These are phyloP conservation scores for Ricordea florida DNA, from an alignment of 92 coral and sea anemone genomes.

Conservation along the genomic window DNA sequence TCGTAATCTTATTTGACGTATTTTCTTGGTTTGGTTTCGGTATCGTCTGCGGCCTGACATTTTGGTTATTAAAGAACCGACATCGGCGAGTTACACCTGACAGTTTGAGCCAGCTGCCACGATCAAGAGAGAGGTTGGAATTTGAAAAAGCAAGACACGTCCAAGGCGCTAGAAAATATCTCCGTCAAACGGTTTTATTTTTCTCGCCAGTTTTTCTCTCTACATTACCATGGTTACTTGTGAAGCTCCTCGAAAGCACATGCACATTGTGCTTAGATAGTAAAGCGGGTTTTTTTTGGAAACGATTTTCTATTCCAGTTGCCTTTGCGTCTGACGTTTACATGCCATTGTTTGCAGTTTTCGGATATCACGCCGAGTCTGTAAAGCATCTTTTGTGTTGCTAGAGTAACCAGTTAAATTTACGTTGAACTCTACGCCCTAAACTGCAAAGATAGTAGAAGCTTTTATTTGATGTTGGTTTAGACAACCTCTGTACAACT, in stretches of 20 bases:
- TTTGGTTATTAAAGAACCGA: conserved; percentile 7
- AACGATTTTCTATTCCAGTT: background rate
- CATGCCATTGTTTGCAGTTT: background rate
- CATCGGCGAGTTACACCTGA: background rate
- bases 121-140: background rate
- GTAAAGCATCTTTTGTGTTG: background rate
- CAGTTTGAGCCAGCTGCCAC: background rate
- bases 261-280: background rate
- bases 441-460: too few relatives aligned
- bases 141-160: conserved; percentile 20
- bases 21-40: conserved; percentile 5
- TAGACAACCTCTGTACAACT: too few relatives aligned
- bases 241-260: background rate
- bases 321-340: background rate
- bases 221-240: conserved; percentile 17
- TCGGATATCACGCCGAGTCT: background rate
- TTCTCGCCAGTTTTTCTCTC: background rate
- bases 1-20: background rate
- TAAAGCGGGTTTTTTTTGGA: conserved; percentile 23
- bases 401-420: too few relatives aligned
- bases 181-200: background rate
- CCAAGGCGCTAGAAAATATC: background rate
- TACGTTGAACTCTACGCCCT: too few relatives aligned
- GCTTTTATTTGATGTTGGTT: too few relatives aligned
- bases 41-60: background rate